A percentile compares a stretch with the other conserved stretches of the same genome.
phyloP scores from a whole-genome alignment of 2,888 invertebrate genomes.

The Tenthredo notha region DNA sequence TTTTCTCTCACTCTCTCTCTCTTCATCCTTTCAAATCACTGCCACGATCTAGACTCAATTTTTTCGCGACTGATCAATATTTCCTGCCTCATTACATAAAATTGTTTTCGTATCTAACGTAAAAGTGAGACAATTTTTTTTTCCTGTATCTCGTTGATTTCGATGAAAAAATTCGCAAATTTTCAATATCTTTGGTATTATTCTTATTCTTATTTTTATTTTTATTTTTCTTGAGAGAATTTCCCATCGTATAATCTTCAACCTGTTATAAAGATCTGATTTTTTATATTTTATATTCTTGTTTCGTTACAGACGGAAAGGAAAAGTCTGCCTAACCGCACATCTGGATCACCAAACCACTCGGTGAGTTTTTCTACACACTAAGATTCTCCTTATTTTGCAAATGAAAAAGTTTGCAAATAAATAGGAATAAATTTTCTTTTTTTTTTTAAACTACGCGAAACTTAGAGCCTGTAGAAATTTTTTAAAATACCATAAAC shows the following conservation, averaged over 20 bases:
- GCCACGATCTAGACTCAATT: neutral
- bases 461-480: no score
- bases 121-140: neutral
- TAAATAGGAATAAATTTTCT: no score
- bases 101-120: neutral
- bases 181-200: neutral
- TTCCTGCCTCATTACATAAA: neutral
- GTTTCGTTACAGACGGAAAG: constrained; percentile 20
- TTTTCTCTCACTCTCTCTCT: neutral
- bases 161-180: neutral
- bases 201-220: neutral
- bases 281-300: neutral
- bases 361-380: neutral
- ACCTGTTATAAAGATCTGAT: neutral
- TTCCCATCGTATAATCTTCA: neutral
- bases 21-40: neutral
- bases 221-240: neutral
- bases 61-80: neutral
- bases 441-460: no score
- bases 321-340: neutral
- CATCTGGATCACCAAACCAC: constrained; percentile 18
- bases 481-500: no score
- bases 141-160: neutral
- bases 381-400: no score
- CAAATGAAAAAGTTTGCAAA: no score